Conservation (phyloP, 2,797 vertebrate species). For the Calcarius lapponicus region DNA sequence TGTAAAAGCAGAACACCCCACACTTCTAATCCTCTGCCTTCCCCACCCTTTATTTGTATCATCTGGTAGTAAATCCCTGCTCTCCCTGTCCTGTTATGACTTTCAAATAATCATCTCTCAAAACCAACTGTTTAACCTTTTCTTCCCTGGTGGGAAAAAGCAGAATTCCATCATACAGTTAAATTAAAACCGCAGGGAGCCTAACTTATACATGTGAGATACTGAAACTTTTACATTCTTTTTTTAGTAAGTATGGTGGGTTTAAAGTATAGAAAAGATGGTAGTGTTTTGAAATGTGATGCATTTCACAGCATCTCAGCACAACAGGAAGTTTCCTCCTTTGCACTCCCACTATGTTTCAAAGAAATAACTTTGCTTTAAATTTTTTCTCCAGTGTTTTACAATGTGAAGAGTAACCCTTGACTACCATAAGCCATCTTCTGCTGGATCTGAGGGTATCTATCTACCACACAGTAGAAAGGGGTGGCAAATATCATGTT, state of each 20-base stretch:
- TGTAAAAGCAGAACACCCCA: neutral
- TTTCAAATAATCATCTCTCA: neutral
- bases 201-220: neutral
- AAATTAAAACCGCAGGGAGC: neutral
- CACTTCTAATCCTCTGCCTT: neutral
- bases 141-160: neutral
- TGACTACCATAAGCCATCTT: neutral
- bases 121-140: neutral
- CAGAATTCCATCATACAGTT: neutral
- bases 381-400: neutral
- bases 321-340: conserved; percentile 14
- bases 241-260: neutral
- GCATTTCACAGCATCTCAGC: conserved; percentile 19
- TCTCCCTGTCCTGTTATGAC: neutral
- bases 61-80: neutral
- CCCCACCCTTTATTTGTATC: neutral
- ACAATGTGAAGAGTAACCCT: neutral
- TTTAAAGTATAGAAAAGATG: neutral
- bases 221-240: neutral
- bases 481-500: neutral
- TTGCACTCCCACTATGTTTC: neutral
- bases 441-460: neutral
- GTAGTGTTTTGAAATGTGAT: neutral
- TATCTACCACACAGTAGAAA: neutral
- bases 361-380: neutral